Conservation (phyloP, 2,113 vertebrate genomes). For the Lycaon pictus region DNA sequence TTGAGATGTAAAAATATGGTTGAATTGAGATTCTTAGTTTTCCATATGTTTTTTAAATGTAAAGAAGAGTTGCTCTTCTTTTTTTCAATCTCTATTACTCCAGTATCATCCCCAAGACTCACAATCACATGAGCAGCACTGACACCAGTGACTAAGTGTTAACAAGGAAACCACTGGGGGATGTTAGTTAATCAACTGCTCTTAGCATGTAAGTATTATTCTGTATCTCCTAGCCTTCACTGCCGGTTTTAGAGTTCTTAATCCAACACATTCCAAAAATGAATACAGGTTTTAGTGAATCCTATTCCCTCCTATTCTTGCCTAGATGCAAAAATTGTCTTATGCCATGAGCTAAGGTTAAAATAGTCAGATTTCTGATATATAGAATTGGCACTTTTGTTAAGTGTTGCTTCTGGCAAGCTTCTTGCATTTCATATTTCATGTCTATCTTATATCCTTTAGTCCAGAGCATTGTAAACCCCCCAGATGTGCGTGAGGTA, state of each 20-base stretch:
- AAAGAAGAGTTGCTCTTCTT: not conserved
- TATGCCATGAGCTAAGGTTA: constrained; percentile 54
- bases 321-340: constrained; percentile 44
- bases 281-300: constrained; percentile 55
- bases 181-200: constrained; percentile 16
- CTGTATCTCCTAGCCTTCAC: not conserved
- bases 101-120: not conserved
- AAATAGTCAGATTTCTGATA: constrained; percentile 65
- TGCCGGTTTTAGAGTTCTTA: not conserved
- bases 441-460: constrained; percentile 52
- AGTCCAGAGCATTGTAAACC: constrained; percentile 28
- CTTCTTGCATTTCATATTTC: constrained; percentile 54
- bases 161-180: not conserved
- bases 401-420: constrained; percentile 37
- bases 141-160: not conserved
- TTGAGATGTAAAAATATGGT: not conserved
- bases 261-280: not conserved
- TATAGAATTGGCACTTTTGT: constrained; percentile 52
- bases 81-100: not conserved
- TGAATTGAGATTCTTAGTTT: constrained; percentile 34
- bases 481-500: not conserved
- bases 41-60: not conserved
- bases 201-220: not conserved
- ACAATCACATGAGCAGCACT: not conserved
- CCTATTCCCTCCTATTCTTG: constrained; percentile 31